These are phyloP conservation scores for Tachypleus tridentatus DNA, from an alignment of 1,140 invertebrate genomes.

Conservation along the genomic window DNA sequence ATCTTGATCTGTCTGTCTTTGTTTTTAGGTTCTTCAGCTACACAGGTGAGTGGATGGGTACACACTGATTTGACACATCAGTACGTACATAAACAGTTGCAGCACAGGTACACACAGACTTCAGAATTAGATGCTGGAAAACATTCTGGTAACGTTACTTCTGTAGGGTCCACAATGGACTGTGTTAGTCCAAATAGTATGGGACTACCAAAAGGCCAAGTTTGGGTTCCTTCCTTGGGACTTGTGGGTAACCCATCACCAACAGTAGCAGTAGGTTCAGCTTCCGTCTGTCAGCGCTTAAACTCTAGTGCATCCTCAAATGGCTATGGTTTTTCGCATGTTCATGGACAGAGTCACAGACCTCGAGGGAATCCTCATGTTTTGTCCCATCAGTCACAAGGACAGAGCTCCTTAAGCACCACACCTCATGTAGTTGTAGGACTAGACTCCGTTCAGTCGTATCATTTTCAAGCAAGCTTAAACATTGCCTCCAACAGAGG, in stretches of 20 bases:
- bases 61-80: conserved; percentile 39
- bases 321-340: conserved; percentile 12
- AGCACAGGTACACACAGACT: conserved; percentile 28
- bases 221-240: conserved; percentile 10
- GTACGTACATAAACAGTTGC: conserved; percentile 27
- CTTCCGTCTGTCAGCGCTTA: conserved; percentile 15
- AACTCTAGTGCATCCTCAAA: conserved; percentile 17
- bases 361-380: conserved; percentile 17
- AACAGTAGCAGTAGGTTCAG: conserved; percentile 12
- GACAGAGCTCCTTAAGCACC: neutral
- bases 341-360: conserved; percentile 20
- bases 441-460: conserved; percentile 17
- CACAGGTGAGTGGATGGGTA: conserved; percentile 30
- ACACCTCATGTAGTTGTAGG: conserved; percentile 8
- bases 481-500: conserved; percentile 14
- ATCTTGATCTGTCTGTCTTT: no score
- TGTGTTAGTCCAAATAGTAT: conserved; percentile 32
- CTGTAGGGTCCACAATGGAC: conserved; percentile 30
- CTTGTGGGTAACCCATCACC: conserved; percentile 9
- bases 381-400: conserved; percentile 12
- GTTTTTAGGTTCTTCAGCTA: neutral
- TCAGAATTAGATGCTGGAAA: neutral
- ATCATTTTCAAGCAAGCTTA: conserved; percentile 16
- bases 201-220: conserved; percentile 2
- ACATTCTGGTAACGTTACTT: conserved; percentile 1